Percentiles rank a stretch among this genome's conserved stretches.
phyloP scores from a whole-genome alignment of 2,888 invertebrate genomes.

The Apamea monoglypha region DNA sequence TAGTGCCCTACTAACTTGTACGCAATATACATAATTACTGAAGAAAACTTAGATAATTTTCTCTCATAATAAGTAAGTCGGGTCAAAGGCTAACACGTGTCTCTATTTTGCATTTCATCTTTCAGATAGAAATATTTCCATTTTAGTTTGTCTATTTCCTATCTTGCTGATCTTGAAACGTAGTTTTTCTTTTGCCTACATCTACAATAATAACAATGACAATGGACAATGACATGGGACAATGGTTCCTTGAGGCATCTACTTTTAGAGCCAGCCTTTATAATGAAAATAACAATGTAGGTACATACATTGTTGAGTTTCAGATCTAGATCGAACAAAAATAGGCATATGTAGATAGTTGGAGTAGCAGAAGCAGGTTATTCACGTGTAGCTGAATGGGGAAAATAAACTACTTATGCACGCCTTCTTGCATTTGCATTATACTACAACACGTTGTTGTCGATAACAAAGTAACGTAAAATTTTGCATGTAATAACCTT shows the following conservation, averaged over 20 bases:
- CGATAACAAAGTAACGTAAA: conserved; percentile 22
- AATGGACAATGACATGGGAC: too few relatives aligned
- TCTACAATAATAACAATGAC: too few relatives aligned
- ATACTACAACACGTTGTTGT: conserved; percentile 7
- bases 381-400: conserved; percentile 24
- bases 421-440: conserved; percentile 36
- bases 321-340: conserved; percentile 44
- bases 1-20: neutral
- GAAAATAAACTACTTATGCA: conserved; percentile 20
- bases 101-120: conserved; percentile 25
- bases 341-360: conserved; percentile 27
- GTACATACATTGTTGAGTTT: conserved; percentile 13
- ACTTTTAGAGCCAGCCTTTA: conserved; percentile 4
- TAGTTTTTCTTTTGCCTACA: conserved; percentile 16
- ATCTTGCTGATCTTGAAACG: conserved; percentile 48
- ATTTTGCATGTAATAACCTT: conserved; percentile 12
- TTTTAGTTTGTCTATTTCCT: conserved; percentile 31
- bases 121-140: conserved; percentile 26
- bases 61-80: conserved; percentile 12
- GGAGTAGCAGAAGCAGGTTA: neutral
- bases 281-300: conserved; percentile 20
- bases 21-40: conserved; percentile 22
- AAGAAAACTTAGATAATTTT: conserved; percentile 26
- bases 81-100: conserved; percentile 59
- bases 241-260: neutral